Evolutionary conservation across 1,140 invertebrate genomes (phyloP).

Genomic region (Agrilus planipennis): DNA sequence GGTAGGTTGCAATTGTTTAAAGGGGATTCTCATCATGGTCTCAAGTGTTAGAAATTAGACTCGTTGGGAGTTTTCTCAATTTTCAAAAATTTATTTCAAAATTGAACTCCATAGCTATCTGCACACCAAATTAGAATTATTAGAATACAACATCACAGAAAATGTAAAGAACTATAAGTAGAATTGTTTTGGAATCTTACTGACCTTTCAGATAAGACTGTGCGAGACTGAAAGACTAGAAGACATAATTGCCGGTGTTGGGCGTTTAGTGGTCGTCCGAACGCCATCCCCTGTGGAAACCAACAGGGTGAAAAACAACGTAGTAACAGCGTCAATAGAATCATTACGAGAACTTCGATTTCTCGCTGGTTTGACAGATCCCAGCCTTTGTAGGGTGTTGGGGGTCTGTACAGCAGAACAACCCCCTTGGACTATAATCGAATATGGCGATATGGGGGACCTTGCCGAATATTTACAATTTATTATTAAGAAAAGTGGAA

Average conservation of each 20-base stretch:
- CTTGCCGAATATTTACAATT: constrained; percentile 60
- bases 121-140: too few relatives aligned
- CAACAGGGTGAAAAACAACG: constrained; percentile 27
- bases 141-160: too few relatives aligned
- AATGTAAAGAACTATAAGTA: too few relatives aligned
- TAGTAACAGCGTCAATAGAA: constrained; percentile 30
- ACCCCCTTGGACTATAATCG: constrained; percentile 60
- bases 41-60: too few relatives aligned
- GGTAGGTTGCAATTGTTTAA: too few relatives aligned
- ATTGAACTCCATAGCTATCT: too few relatives aligned
- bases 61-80: too few relatives aligned
- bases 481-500: constrained; percentile 29
- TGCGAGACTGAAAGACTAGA: constrained; percentile 43
- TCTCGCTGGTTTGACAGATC: constrained; percentile 58
- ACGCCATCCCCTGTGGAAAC: constrained; percentile 26
- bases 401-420: constrained; percentile 53
- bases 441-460: constrained; percentile 72
- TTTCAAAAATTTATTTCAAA: too few relatives aligned
- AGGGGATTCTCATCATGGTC: too few relatives aligned
- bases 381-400: constrained; percentile 61
- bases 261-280: constrained; percentile 41
- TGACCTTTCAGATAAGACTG: constrained; percentile 38
- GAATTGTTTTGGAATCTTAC: constrained; percentile 5
- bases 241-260: constrained; percentile 33
- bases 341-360: constrained; percentile 55